Conservation (phyloP, 1,140 invertebrate genomes). For the Gyrodactylus salaris region DNA sequence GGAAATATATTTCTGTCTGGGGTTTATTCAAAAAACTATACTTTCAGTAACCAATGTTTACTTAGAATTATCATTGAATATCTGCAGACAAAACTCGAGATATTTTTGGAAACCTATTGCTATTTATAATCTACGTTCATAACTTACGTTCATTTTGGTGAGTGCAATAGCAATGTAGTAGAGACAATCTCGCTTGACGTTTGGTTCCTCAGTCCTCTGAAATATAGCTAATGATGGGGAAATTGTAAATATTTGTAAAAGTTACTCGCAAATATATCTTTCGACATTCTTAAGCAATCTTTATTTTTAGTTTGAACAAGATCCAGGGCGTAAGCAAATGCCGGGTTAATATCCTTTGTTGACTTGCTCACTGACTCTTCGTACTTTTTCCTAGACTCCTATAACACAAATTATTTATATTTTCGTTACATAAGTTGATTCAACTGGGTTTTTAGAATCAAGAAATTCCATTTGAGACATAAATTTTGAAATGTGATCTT, state of each 20-base stretch:
- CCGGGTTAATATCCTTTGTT: neutral
- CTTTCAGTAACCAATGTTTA: too few relatives aligned
- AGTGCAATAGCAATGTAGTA: neutral
- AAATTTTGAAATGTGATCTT: neutral
- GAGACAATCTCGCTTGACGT: neutral
- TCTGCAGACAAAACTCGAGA: too few relatives aligned
- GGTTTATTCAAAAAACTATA: too few relatives aligned
- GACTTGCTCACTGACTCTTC: neutral
- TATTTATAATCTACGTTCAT: too few relatives aligned
- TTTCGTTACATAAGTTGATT: neutral
- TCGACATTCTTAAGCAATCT: neutral
- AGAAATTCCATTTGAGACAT: neutral
- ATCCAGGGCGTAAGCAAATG: neutral
- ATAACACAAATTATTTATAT: neutral
- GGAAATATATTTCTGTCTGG: too few relatives aligned
- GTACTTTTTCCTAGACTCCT: neutral
- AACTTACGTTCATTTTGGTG: neutral
- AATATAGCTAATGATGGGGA: neutral
- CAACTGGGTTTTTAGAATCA: neutral
- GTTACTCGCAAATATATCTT: neutral
- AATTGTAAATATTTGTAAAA: too few relatives aligned
- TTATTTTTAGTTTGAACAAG: neutral
- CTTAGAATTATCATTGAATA: too few relatives aligned
- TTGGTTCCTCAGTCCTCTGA: neutral
- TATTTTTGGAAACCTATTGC: neutral